Percentiles rank a stretch among this genome's conserved stretches.
phyloP scores from a whole-genome alignment of 2,888 invertebrate species.

The Temnothorax rugatulus region DNA sequence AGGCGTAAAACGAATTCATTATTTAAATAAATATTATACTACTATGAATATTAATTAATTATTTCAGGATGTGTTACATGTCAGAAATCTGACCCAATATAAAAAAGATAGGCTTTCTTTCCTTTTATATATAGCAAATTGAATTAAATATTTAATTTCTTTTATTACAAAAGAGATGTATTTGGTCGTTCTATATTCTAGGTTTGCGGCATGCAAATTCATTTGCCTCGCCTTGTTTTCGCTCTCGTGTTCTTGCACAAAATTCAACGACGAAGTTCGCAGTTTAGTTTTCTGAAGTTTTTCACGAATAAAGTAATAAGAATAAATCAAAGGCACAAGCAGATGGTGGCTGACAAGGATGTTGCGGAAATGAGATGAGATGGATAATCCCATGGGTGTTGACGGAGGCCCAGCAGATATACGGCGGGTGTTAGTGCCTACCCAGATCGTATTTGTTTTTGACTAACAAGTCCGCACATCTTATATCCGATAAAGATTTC shows the following conservation, averaged over 20 bases:
- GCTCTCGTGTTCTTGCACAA: constrained; percentile 4
- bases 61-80: background rate
- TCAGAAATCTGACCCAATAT: constrained; percentile 34
- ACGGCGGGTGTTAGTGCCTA: constrained; percentile 65
- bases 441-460: constrained; percentile 80
- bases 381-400: constrained; percentile 81
- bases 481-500: constrained; percentile 57
- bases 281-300: constrained; percentile 55
- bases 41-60: constrained; percentile 7
- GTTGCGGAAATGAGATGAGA: constrained; percentile 77
- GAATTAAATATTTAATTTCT: background rate
- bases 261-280: constrained; percentile 29
- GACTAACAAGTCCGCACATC: constrained; percentile 77
- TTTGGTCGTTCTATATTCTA: constrained; percentile 24
- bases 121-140: background rate
- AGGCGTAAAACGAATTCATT: background rate
- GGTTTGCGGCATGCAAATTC: constrained; percentile 35
- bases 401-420: constrained; percentile 76
- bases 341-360: constrained; percentile 80
- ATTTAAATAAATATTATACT: background rate
- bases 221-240: constrained; percentile 15
- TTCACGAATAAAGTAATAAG: constrained; percentile 78
- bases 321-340: constrained; percentile 81
- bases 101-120: background rate
- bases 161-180: background rate